Conservation (phyloP, 2,797 vertebrate species). For the Mus minutoides region DNA sequence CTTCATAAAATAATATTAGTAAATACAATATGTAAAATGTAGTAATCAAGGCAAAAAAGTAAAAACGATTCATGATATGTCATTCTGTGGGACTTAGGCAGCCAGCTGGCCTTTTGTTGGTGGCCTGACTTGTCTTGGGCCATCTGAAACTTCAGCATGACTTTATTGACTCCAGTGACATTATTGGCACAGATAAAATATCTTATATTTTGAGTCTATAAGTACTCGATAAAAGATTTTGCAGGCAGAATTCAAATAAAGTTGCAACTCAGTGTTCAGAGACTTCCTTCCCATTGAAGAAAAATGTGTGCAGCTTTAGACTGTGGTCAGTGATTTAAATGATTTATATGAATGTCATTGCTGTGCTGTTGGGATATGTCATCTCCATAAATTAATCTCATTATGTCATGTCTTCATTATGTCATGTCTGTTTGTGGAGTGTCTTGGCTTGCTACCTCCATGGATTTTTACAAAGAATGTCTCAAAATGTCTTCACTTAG, state of each 20-base stretch:
- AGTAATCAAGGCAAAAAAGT: not conserved
- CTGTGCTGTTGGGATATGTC: not conserved
- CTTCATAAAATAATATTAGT: not conserved
- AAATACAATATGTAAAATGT: not conserved
- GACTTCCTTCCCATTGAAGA: not conserved
- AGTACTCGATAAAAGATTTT: constrained; percentile 41
- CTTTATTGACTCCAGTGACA: not conserved
- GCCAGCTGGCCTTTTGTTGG: not conserved
- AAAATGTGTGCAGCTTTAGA: not conserved
- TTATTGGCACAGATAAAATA: not conserved
- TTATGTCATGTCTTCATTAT: constrained; percentile 16
- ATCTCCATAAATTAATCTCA: constrained; percentile 59
- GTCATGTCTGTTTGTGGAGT: not conserved
- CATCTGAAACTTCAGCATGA: not conserved
- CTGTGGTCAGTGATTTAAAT: constrained; percentile 26
- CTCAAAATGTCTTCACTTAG: not conserved
- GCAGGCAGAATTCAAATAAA: not conserved
- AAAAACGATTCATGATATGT: not conserved
- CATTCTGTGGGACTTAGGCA: not conserved
- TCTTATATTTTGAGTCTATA: not conserved
- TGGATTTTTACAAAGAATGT: not conserved
- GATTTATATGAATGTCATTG: not conserved
- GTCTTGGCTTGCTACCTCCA: not conserved
- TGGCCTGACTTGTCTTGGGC: not conserved
- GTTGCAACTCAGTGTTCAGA: not conserved